Percentiles rank a stretch among this genome's conserved stretches.
These are phyloP conservation scores for Lycorma delicatula DNA, from an alignment of 1,140 invertebrate genomes.

Conservation along the genomic window DNA sequence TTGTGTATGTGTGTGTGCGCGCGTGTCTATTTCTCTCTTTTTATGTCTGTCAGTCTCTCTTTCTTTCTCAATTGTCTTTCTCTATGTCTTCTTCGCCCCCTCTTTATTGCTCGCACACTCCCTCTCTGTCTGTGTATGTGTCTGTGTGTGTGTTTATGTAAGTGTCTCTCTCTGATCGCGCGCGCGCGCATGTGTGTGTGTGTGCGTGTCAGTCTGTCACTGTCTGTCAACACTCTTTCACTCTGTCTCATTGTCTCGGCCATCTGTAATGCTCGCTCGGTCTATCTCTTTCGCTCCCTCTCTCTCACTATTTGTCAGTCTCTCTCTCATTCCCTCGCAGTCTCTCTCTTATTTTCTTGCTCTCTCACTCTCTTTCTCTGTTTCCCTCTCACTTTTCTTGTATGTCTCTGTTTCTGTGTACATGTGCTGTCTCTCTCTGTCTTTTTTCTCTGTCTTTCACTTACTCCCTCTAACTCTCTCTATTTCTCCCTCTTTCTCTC, in stretches of 20 bases:
- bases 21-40: constrained; percentile 5
- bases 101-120: too few relatives aligned
- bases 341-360: neutral
- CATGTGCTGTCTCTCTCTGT: too few relatives aligned
- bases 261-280: neutral
- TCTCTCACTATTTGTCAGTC: neutral
- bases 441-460: neutral
- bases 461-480: neutral
- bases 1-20: neutral
- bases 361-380: neutral
- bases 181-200: neutral
- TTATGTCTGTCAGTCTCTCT: neutral
- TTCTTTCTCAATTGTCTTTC: too few relatives aligned
- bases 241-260: neutral
- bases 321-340: neutral
- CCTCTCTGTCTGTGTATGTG: too few relatives aligned
- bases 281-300: constrained; percentile 1
- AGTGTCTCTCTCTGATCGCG: neutral
- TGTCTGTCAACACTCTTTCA: neutral
- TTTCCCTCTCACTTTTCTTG: neutral
- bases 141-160: too few relatives aligned
- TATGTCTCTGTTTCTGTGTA: too few relatives aligned
- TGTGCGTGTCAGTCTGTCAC: neutral
- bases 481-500: neutral
- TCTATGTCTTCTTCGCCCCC: too few relatives aligned